Conservation (phyloP, 2,888 invertebrate genomes). For the Griposia aprilina region DNA sequence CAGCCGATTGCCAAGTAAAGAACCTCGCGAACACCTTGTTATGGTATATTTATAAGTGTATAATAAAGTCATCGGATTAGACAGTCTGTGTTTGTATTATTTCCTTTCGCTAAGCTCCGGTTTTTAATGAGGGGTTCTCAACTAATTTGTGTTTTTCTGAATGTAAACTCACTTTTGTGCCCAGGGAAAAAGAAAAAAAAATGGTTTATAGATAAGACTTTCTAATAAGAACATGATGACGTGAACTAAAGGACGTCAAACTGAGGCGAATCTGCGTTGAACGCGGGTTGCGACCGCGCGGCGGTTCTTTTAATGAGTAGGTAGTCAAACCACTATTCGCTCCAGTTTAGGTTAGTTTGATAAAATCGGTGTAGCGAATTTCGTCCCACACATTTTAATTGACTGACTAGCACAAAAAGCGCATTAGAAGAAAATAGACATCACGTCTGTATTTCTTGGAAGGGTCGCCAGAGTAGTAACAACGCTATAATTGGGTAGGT, state of each 20-base stretch:
- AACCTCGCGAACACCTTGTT: slow-evolving; percentile 43
- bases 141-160: background rate
- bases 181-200: background rate
- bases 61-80: slow-evolving; percentile 75
- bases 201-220: background rate
- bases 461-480: background rate
- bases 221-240: background rate
- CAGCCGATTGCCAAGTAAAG: slow-evolving; percentile 80
- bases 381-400: too few species aligned
- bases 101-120: background rate
- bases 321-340: background rate
- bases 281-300: background rate
- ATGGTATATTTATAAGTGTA: slow-evolving; percentile 64
- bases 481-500: background rate
- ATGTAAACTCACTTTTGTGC: background rate
- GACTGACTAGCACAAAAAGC: too few species aligned
- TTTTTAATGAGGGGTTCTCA: background rate
- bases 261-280: background rate
- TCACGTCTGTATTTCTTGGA: background rate
- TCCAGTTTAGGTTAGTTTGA: background rate
- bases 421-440: background rate
- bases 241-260: background rate
- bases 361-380: background rate
- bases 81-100: slow-evolving; percentile 59
- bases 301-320: background rate